Evolutionary conservation across 2,888 invertebrate genomes (phyloP), one percentile per base, ranked within the genome.

Genomic region (Tridacna gigas): DNA sequence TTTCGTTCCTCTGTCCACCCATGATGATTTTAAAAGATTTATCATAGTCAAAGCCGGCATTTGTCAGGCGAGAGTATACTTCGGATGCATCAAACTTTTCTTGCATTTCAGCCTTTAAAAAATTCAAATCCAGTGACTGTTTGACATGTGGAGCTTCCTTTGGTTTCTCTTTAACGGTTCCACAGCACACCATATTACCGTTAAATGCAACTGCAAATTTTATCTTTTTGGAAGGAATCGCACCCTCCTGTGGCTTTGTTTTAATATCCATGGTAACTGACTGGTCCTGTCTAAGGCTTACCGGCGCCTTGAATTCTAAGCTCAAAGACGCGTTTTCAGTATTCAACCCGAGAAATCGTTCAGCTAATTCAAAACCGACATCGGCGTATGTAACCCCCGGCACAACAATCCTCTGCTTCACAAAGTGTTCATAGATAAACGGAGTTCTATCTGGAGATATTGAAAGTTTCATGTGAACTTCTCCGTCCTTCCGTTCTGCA

Each of bases 301-400:
- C 37, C 2, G 77, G 25, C 18, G 28, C 56, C 11, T 73, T 22
- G 45, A 79, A 73, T 4, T 79, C 71, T 12, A 79, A 45, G 1
- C 61, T 26, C 0, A 79, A 61, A 25, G 22, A 3, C 5, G 71
- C 4, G 1, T 61, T 22, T 9, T 79, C 22, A 15, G n/a, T 12
- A 7, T 37, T 22, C 12, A 26, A 0, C 25, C 47, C 25, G 20
- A 79, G 28, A 61, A 48, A 15, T 25, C 47, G 22, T 79, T 60
- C 66, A 47, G 81, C 88, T 2, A 88, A 47, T 60, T 83, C 86
- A 11, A 89, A 67, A 2, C 79, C 86, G 0, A 83, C 82, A 28
- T 90, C 90, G 4, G 74, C 85, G 67, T 88, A 88, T 18, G 85
- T 60, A 5, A 88, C 83, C 4, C 89, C 89, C 4, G 88, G 90